These are phyloP conservation scores for Masticophis lateralis DNA, from an alignment of 2,797 vertebrate species.

Conservation along the genomic window DNA sequence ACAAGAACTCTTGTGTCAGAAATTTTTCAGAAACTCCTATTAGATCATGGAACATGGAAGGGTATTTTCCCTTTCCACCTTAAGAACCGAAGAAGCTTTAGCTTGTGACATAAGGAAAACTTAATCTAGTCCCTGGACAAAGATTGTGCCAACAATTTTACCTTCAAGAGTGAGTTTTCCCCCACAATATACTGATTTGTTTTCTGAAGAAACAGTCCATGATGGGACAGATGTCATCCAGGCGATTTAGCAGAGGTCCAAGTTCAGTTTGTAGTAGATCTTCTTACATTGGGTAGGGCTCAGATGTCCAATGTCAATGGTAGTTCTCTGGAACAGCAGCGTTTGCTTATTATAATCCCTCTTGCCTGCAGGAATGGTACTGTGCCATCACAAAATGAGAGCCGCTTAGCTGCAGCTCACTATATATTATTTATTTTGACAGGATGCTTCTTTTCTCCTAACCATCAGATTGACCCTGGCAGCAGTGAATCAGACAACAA, in stretches of 20 bases:
- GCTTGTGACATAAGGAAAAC: not conserved
- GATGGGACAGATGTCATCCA: not conserved
- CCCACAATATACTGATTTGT: not conserved
- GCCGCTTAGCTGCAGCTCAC: not conserved
- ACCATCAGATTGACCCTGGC: not conserved
- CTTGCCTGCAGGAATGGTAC: not conserved
- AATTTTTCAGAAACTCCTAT: slow-evolving; percentile 1
- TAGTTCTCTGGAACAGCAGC: not conserved
- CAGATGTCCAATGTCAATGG: not conserved
- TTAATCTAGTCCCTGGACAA: not conserved
- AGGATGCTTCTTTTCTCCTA: not conserved
- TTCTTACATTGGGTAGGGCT: not conserved
- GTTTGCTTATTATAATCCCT: not conserved
- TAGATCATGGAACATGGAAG: not conserved
- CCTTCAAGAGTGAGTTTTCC: not conserved
- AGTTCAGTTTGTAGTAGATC: not conserved
- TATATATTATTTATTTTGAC: not conserved
- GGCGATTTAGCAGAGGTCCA: not conserved
- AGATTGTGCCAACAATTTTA: not conserved
- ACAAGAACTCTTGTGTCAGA: slow-evolving; percentile 9
- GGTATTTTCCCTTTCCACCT: not conserved
- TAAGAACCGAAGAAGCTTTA: not conserved
- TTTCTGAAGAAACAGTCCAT: not conserved
- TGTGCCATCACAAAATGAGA: not conserved
- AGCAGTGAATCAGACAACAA: not conserved